Conservation (phyloP, 2,797 vertebrate genomes). For the Falco naumanni region DNA sequence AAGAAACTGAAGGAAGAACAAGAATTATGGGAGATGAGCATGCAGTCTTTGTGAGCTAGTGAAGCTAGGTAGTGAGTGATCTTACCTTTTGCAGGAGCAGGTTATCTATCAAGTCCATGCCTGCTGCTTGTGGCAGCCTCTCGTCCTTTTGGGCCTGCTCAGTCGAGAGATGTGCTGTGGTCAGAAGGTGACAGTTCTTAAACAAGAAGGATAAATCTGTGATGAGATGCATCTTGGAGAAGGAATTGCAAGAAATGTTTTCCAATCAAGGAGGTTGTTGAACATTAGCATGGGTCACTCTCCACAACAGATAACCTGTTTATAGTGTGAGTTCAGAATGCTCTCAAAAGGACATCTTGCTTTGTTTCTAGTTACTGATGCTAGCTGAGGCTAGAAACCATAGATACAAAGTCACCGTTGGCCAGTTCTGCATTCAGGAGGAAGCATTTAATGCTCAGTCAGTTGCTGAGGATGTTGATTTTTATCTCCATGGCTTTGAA, state of each 20-base stretch:
- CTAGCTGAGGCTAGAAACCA: neutral
- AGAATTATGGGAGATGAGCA: rapidly evolving
- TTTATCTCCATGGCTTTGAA: neutral
- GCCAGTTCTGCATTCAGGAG: neutral
- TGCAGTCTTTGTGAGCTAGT: neutral
- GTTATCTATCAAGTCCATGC: rapidly evolving
- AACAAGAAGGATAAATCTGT: neutral
- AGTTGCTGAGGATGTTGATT: neutral
- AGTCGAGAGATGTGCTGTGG: rapidly evolving
- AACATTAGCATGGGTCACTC: neutral
- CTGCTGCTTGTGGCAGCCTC: neutral
- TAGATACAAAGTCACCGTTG: neutral
- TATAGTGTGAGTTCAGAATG: neutral
- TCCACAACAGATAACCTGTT: neutral
- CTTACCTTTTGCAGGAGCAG: neutral
- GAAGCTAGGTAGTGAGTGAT: neutral
- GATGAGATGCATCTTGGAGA: neutral
- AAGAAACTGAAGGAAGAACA: neutral
- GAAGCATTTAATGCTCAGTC: neutral
- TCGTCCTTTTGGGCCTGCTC: neutral
- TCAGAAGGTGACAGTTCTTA: neutral
- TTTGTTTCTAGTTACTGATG: neutral
- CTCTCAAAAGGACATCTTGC: neutral
- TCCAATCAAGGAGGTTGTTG: neutral
- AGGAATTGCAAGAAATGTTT: neutral